A percentile compares a stretch with the other conserved stretches of the same genome.
These are phyloP conservation scores for Megaleporinus macrocephalus DNA, from an alignment of 2,113 vertebrate species.

Conservation along the genomic window DNA sequence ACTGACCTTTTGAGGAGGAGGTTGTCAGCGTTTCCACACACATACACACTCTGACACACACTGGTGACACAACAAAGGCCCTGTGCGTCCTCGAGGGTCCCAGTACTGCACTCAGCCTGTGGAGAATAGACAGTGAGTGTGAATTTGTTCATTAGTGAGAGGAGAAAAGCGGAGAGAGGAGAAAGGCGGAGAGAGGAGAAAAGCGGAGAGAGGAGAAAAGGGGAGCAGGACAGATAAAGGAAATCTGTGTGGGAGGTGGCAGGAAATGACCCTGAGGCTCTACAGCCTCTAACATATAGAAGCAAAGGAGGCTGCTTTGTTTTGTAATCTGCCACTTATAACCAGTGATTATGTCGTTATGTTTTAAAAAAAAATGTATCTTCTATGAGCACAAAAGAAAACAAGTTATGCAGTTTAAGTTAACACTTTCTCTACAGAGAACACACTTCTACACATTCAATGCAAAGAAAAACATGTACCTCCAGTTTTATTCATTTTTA, in stretches of 20 bases:
- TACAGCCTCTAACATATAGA: neutral
- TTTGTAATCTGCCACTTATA: neutral
- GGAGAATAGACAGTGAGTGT: conserved; percentile 7
- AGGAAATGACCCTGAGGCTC: conserved; percentile 11
- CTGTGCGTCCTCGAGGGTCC: neutral
- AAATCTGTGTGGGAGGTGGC: conserved; percentile 29
- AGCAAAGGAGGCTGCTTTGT: neutral
- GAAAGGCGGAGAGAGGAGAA: neutral
- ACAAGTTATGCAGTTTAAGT: neutral
- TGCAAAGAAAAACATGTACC: no score
- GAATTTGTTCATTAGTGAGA: conserved; percentile 43
- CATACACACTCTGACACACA: conserved; percentile 13
- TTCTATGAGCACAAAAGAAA: neutral
- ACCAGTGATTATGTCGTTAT: neutral
- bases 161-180: neutral
- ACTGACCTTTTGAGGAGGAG: neutral
- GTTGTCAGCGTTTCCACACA: neutral
- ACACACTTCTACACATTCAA: no score
- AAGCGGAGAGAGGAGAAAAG: neutral
- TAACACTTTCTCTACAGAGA: no score
- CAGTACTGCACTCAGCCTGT: neutral
- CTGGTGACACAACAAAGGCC: neutral
- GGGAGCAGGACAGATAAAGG: conserved; percentile 30
- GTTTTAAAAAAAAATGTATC: neutral
- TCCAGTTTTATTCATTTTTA: no score